These are phyloP conservation scores for Notolabrus celidotus DNA, from an alignment of 2,797 vertebrate species.

Conservation along the genomic window DNA sequence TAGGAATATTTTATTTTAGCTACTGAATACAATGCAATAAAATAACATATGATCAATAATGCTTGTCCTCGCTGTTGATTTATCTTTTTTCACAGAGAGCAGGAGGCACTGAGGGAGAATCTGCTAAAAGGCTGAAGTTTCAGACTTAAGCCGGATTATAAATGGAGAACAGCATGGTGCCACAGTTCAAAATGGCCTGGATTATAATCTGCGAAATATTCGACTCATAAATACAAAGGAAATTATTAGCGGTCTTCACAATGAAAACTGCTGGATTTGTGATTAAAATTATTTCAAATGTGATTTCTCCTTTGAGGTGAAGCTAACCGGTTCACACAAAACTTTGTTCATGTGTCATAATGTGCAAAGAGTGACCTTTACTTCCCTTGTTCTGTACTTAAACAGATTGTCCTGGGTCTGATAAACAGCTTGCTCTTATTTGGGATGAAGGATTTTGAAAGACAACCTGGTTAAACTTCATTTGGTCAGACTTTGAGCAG, in stretches of 20 bases:
- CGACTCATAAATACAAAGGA: constrained; percentile 27
- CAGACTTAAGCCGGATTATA: constrained; percentile 66
- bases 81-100: constrained; percentile 44
- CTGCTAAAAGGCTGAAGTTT: constrained; percentile 60
- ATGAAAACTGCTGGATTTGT: constrained; percentile 44
- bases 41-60: constrained; percentile 65
- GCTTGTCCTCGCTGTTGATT: constrained; percentile 41
- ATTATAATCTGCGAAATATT: constrained; percentile 59
- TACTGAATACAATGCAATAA: constrained; percentile 83
- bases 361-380: not conserved
- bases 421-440: not conserved
- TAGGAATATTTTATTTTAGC: constrained; percentile 79
- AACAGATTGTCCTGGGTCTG: too few species aligned
- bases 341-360: not conserved
- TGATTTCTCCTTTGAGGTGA: constrained; percentile 3
- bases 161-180: constrained; percentile 59
- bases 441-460: constrained; percentile 1
- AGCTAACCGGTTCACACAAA: constrained; percentile 5
- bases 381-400: not conserved
- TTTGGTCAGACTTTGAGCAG: too few species aligned
- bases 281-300: constrained; percentile 23
- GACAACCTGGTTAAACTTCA: not conserved
- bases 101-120: constrained; percentile 27
- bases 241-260: constrained; percentile 39
- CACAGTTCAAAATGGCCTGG: constrained; percentile 53